phyloP scores from a whole-genome alignment of 2,888 invertebrate genomes.

The Ormyrus thymus region DNA sequence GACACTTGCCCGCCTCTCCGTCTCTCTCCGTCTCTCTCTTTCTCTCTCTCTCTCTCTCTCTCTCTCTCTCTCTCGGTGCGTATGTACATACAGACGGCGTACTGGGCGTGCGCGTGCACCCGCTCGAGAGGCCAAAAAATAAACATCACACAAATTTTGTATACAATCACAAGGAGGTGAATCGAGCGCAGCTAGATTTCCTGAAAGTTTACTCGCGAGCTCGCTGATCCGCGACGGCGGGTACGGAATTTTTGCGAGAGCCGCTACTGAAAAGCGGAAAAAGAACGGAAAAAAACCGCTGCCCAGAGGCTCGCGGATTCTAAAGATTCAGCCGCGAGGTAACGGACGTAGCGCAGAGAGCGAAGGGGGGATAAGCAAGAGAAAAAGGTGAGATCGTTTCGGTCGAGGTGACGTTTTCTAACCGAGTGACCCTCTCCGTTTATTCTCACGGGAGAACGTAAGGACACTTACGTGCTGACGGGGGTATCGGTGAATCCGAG shows the following conservation, averaged over 20 bases:
- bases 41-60: neutral
- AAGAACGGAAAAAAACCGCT: neutral
- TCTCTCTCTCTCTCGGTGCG: neutral
- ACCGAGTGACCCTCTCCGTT: conserved; percentile 13
- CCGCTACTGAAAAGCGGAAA: neutral
- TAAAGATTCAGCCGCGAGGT: too few species aligned
- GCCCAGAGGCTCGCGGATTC: too few species aligned
- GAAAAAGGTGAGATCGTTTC: conserved; percentile 34
- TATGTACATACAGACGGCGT: neutral
- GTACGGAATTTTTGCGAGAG: neutral
- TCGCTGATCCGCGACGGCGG: neutral
- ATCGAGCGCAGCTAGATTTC: too few species aligned
- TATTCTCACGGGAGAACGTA: too few species aligned
- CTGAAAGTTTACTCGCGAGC: neutral
- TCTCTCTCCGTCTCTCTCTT: neutral
- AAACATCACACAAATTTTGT: neutral
- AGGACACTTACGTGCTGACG: neutral
- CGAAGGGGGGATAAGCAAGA: neutral
- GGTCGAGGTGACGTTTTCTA: conserved; percentile 22
- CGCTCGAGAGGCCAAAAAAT: neutral
- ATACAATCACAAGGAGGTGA: too few species aligned
- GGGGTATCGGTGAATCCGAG: neutral
- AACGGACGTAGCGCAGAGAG: neutral
- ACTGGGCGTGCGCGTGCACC: conserved; percentile 18
- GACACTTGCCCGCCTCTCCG: neutral